phyloP scores from a whole-genome alignment of 2,113 vertebrate genomes.

The Trichomycterus rosablanca region DNA sequence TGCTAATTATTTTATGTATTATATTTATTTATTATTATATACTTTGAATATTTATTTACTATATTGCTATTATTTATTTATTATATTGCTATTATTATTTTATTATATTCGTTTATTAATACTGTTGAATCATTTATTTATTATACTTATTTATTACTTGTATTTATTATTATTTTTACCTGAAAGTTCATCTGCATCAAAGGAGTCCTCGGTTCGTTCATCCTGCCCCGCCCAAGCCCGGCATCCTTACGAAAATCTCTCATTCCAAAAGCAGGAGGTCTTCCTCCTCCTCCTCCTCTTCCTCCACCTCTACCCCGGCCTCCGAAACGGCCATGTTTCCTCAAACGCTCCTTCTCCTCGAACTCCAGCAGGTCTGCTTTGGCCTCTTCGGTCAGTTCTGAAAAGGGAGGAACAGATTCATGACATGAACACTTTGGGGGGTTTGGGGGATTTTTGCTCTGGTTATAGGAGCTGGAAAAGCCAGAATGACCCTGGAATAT shows the following conservation, averaged over 20 bases:
- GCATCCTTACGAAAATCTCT: constrained; percentile 75
- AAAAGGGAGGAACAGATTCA: constrained; percentile 4
- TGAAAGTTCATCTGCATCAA: constrained; percentile 78
- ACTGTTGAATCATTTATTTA: too few relatives aligned
- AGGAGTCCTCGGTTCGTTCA: constrained; percentile 79
- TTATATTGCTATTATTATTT: too few relatives aligned
- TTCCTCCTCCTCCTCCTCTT: constrained; percentile 58
- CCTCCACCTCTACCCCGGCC: constrained; percentile 66
- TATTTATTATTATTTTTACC: constrained; percentile 63
- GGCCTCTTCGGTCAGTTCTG: constrained; percentile 94
- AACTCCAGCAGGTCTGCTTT: constrained; percentile 87
- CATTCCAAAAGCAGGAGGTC: constrained; percentile 68
- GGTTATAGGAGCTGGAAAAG: too few relatives aligned
- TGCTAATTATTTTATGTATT: too few relatives aligned
- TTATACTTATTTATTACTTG: too few relatives aligned
- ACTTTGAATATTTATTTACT: too few relatives aligned
- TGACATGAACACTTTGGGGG: too few relatives aligned
- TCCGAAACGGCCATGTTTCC: constrained; percentile 79
- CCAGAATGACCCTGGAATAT: too few relatives aligned
- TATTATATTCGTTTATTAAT: too few relatives aligned
- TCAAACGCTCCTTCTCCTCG: constrained; percentile 85
- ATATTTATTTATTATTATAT: too few relatives aligned
- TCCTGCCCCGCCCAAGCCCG: constrained; percentile 71
- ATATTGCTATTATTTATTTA: too few relatives aligned
- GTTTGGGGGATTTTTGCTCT: too few relatives aligned